These are phyloP conservation scores for Hypomecis punctinalis DNA, from an alignment of 2,888 invertebrate species.

Conservation along the genomic window DNA sequence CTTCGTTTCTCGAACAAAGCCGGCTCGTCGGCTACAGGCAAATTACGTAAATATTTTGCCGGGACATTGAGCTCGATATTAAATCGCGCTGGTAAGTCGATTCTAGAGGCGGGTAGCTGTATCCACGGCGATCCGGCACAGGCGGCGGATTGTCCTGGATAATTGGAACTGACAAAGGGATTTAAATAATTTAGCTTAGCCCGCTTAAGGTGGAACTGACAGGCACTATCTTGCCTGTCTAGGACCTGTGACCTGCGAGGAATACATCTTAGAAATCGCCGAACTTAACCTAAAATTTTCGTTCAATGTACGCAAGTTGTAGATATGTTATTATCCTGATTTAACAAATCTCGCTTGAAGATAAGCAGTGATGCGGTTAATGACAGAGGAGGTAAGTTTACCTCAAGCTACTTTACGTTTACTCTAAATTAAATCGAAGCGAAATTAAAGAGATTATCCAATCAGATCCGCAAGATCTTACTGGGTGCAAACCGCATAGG, in stretches of 20 bases:
- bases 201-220: slow-evolving; percentile 31
- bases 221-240: slow-evolving; percentile 4
- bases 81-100: slow-evolving; percentile 72
- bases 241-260: background rate
- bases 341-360: too few species aligned
- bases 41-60: slow-evolving; percentile 71
- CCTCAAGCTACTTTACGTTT: too few species aligned
- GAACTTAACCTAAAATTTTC: too few species aligned
- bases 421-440: too few species aligned
- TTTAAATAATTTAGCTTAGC: slow-evolving; percentile 46
- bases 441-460: too few species aligned
- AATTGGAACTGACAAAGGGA: slow-evolving; percentile 60
- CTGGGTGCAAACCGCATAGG: too few species aligned
- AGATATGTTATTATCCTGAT: too few species aligned
- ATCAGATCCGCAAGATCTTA: too few species aligned
- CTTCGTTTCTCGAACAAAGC: slow-evolving; percentile 51
- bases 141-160: slow-evolving; percentile 65
- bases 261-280: too few species aligned
- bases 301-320: too few species aligned
- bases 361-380: too few species aligned
- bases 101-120: slow-evolving; percentile 63
- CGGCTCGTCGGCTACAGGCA: slow-evolving; percentile 46
- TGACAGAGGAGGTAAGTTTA: too few species aligned
- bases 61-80: slow-evolving; percentile 70
- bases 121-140: slow-evolving; percentile 23